phyloP scores from a whole-genome alignment of 2,113 vertebrate genomes.

The Australoheros scitulus region DNA sequence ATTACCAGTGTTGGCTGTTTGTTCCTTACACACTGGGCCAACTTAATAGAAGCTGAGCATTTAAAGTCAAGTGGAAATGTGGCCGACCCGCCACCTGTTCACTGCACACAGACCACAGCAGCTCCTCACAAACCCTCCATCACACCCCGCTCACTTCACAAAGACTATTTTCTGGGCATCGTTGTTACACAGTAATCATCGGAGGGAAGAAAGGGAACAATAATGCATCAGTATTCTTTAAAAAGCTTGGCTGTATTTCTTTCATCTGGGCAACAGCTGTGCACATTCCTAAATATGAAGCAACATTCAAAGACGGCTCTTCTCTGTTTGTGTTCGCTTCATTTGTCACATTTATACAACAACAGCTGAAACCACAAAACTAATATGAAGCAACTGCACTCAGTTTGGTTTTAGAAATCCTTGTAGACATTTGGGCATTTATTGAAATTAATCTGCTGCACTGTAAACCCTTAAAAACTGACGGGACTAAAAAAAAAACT shows the following conservation, averaged over 20 bases:
- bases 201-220: background rate
- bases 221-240: conserved; percentile 2
- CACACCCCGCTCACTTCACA: background rate
- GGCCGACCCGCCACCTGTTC: conserved; percentile 53
- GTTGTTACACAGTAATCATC: conserved; percentile 8
- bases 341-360: conserved; percentile 24
- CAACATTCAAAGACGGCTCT: conserved; percentile 11
- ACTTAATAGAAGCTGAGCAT: conserved; percentile 76
- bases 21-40: conserved; percentile 69
- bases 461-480: background rate
- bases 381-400: conserved; percentile 2
- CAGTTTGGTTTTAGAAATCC: background rate
- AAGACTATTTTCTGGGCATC: background rate
- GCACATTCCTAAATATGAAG: conserved; percentile 34
- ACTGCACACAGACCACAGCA: conserved; percentile 42
- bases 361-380: conserved; percentile 22
- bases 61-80: conserved; percentile 74
- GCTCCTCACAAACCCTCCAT: background rate
- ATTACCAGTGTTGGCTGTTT: conserved; percentile 74
- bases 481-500: background rate
- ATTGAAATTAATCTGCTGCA: background rate
- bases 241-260: background rate
- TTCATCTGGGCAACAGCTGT: conserved; percentile 41
- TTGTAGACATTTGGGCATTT: background rate
- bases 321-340: conserved; percentile 22